These are phyloP conservation scores for Drosophila parvula DNA, from an alignment of 1,140 invertebrate species.

Conservation along the genomic window DNA sequence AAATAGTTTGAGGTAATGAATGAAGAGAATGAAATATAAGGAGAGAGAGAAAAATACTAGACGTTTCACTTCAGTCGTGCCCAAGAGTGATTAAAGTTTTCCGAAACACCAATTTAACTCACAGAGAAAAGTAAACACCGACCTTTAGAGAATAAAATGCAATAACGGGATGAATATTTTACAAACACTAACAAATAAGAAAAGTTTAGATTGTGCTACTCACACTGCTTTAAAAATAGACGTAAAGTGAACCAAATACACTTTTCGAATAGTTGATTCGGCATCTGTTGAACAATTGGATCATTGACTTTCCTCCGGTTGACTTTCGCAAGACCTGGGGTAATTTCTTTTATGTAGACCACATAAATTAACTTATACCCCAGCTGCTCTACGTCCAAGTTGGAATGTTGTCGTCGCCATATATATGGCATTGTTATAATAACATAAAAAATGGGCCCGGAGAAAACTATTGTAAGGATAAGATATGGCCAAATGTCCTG, in stretches of 20 bases:
- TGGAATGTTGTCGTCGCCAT: slow-evolving; percentile 62
- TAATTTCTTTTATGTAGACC: slow-evolving; percentile 80
- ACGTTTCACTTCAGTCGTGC: too few species aligned
- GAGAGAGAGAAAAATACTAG: too few species aligned
- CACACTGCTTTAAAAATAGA: slow-evolving; percentile 88
- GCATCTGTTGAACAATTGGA: slow-evolving; percentile 36
- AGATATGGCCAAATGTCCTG: slow-evolving; percentile 87
- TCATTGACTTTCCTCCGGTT: slow-evolving; percentile 1
- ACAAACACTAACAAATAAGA: too few species aligned
- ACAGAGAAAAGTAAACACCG: too few species aligned
- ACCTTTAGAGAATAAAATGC: too few species aligned
- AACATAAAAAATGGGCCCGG: slow-evolving; percentile 85
- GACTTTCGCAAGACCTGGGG: slow-evolving; percentile 31
- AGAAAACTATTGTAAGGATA: slow-evolving; percentile 85
- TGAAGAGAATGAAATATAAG: too few species aligned
- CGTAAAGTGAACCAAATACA: slow-evolving; percentile 89
- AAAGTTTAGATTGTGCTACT: slow-evolving; percentile 39
- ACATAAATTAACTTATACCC: slow-evolving; percentile 48
- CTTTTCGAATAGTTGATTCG: slow-evolving; percentile 85
- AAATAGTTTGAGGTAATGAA: too few species aligned
- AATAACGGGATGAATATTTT: too few species aligned
- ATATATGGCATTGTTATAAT: slow-evolving; percentile 85
- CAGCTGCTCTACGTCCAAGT: slow-evolving; percentile 46
- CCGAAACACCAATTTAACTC: too few species aligned
- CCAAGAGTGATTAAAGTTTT: too few species aligned